Conservation (phyloP, 2,888 invertebrate species). For the Augochlorella aurata region DNA sequence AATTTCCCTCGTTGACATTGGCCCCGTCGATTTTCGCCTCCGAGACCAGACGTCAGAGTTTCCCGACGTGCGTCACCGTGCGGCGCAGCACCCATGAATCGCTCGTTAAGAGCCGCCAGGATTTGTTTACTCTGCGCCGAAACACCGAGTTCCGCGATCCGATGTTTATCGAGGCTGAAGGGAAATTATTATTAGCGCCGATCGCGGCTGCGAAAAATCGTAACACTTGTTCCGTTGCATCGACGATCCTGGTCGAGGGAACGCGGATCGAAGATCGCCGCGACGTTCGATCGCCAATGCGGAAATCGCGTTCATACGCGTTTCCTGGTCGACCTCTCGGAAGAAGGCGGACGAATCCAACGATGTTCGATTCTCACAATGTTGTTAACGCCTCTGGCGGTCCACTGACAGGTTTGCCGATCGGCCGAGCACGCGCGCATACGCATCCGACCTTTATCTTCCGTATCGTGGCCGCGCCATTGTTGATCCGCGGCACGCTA, state of each 20-base stretch:
- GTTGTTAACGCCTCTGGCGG: not conserved
- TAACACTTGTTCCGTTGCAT: no score
- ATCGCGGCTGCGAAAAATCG: no score
- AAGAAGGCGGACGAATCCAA: not conserved
- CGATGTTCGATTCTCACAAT: not conserved
- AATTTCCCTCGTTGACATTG: not conserved
- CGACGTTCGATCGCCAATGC: not conserved
- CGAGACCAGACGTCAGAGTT: not conserved
- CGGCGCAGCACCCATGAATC: not conserved
- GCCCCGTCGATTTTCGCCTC: not conserved
- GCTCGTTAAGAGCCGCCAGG: not conserved
- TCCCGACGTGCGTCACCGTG: not conserved
- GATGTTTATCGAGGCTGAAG: not conserved
- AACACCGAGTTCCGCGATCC: not conserved
- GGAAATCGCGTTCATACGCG: not conserved
- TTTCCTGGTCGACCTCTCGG: not conserved
- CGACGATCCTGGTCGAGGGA: no score
- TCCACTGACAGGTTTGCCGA: not conserved
- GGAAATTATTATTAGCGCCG: not conserved
- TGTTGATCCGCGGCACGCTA: constrained; percentile 3
- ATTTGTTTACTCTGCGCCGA: not conserved
- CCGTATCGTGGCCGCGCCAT: not conserved
- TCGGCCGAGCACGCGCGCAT: not conserved
- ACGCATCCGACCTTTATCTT: not conserved
- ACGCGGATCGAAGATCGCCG: not conserved